These are phyloP conservation scores for Melanotaenia duboulayi DNA, from an alignment of 2,113 vertebrate genomes.

Conservation along the genomic window DNA sequence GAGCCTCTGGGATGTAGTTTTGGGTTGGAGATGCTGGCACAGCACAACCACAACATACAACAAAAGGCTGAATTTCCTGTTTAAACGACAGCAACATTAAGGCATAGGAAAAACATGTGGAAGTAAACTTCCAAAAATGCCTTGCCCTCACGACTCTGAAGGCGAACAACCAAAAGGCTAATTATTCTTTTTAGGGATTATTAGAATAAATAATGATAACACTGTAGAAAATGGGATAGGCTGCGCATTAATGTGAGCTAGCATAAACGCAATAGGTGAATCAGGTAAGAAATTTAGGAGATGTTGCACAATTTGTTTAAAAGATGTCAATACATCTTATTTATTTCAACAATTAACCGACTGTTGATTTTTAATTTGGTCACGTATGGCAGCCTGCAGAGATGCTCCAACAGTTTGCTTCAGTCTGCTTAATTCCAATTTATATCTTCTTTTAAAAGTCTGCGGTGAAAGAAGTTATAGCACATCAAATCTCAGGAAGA, in stretches of 20 bases:
- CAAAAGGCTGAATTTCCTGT: slow-evolving; percentile 37
- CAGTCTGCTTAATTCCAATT: too few relatives aligned
- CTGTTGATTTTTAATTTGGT: neutral
- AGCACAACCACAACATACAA: slow-evolving; percentile 12
- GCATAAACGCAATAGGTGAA: too few relatives aligned
- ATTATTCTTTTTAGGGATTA: slow-evolving; percentile 37
- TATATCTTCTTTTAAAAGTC: slow-evolving; percentile 30
- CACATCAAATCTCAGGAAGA: slow-evolving; percentile 30
- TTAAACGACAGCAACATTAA: slow-evolving; percentile 31
- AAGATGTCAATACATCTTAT: neutral
- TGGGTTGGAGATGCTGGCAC: slow-evolving; percentile 25
- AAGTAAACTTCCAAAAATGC: slow-evolving; percentile 17
- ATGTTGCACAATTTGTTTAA: neutral
- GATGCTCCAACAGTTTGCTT: slow-evolving; percentile 20
- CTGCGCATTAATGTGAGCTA: too few relatives aligned
- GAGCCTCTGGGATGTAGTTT: slow-evolving; percentile 12
- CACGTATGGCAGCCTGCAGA: slow-evolving; percentile 22
- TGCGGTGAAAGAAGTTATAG: slow-evolving; percentile 10
- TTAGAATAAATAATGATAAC: slow-evolving; percentile 28
- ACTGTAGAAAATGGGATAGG: slow-evolving; percentile 1
- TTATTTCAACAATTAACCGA: neutral
- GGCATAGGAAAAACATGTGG: slow-evolving; percentile 17
- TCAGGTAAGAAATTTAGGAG: too few relatives aligned
- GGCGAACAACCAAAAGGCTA: slow-evolving; percentile 28
- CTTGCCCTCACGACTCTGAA: neutral